Evolutionary conservation across 1,140 invertebrate species (phyloP).

Genomic region (Acromyrmex echinatior): DNA sequence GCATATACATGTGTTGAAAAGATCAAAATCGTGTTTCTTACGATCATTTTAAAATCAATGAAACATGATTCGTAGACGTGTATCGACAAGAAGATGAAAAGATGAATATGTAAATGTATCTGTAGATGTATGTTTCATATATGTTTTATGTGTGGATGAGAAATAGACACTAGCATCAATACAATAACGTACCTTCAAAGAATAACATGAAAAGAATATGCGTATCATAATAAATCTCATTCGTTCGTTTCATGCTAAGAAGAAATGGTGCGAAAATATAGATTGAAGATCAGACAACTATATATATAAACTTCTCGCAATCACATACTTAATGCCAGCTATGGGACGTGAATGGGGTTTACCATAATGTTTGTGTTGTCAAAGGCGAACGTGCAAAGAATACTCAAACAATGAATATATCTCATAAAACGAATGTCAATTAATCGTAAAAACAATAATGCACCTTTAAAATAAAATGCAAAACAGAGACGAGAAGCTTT

Average conservation of each 20-base stretch:
- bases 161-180: conserved; percentile 35
- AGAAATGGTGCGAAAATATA: conserved; percentile 18
- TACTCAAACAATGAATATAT: background rate
- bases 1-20: background rate
- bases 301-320: background rate
- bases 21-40: background rate
- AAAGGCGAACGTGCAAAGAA: background rate
- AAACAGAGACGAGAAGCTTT: conserved; percentile 38
- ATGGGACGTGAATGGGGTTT: background rate
- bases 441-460: conserved; percentile 6
- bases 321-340: conserved; percentile 23
- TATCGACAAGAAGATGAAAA: conserved; percentile 1
- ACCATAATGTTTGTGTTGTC: background rate
- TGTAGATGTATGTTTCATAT: conserved; percentile 2
- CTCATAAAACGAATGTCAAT: background rate
- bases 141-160: background rate
- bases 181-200: conserved; percentile 18
- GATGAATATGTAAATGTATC: conserved; percentile 5
- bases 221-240: conserved; percentile 29
- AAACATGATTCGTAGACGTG: background rate
- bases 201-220: background rate
- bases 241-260: conserved; percentile 35
- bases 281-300: conserved; percentile 5
- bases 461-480: conserved; percentile 14
- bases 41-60: conserved; percentile 23